These are phyloP conservation scores for Phaenicophaeus curvirostris DNA, from an alignment of 2,797 vertebrate species.

Conservation along the genomic window DNA sequence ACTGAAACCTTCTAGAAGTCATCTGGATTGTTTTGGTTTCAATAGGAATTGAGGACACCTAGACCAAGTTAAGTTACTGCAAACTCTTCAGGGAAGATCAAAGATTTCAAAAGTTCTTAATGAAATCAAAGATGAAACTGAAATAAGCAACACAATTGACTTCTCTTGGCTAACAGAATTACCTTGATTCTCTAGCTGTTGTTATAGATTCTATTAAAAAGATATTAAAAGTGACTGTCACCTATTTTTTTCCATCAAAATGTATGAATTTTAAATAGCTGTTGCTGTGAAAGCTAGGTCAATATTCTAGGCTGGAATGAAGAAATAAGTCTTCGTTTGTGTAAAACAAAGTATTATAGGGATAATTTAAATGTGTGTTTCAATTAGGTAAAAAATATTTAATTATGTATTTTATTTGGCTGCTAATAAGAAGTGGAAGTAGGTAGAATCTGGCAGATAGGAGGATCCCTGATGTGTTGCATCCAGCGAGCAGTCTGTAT, in stretches of 20 bases:
- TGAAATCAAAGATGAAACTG: slow-evolving; percentile 7
- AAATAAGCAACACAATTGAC: not conserved
- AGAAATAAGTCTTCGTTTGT: not conserved
- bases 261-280: slow-evolving; percentile 17
- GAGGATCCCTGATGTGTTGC: not conserved
- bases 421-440: not conserved
- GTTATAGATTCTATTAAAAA: slow-evolving; percentile 25
- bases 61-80: not conserved
- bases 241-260: slow-evolving; percentile 22
- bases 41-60: not conserved
- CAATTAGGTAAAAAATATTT: not conserved
- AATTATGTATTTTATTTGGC: not conserved
- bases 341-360: not conserved
- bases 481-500: not conserved
- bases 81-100: not conserved
- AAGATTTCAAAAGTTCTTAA: not conserved
- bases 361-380: not conserved
- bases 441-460: not conserved
- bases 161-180: not conserved
- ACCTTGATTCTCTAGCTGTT: not conserved
- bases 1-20: not conserved
- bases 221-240: slow-evolving; percentile 13
- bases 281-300: not conserved
- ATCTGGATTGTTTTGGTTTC: not conserved
- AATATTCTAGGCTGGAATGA: not conserved